Base-by-base conservation (phyloP, 2,888 invertebrate species). In the Masnerella sp. region DNA sequence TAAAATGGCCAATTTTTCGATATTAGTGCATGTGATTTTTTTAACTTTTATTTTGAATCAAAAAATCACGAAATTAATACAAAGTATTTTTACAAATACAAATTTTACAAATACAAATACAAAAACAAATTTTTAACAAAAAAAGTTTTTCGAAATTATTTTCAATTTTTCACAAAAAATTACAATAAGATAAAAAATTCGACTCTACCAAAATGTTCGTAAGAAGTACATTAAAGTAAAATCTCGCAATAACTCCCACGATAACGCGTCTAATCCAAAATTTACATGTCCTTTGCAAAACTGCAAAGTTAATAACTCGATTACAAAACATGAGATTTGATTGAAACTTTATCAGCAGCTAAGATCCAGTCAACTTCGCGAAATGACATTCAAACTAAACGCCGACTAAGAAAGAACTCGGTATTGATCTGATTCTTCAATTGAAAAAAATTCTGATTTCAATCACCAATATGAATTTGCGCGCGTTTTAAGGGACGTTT, bases 11-110 rank as follows among this genome's bases (percentile, higher is more conserved):
- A n/a, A n/a, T 8, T 68, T 68, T 58, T 32, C 28, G 28, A 22
- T 9, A 49, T 56, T 38, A 40, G 34, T 25, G 17, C 45, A 45
- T 59, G 28, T 8, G 11, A 8, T 22, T n/a, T 7, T 34, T 51
- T 36, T 22, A 14, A 18, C 15, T 40, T 25, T 7, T n/a, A n/a
- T n/a, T n/a, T n/a, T n/a, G n/a, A n/a, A n/a, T n/a, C n/a, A n/a
- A n/a, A n/a, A n/a, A n/a, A n/a, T n/a, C n/a, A n/a, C n/a, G n/a
- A n/a, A n/a, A n/a, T n/a, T n/a, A n/a, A n/a, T n/a, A n/a, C n/a
- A n/a, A n/a, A n/a, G n/a, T n/a, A n/a, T n/a, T n/a, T n/a, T n/a
- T n/a, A n/a, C n/a, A n/a, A n/a, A n/a, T n/a, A n/a, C n/a, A n/a
- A n/a, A n/a, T n/a, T n/a, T n/a, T n/a, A n/a, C n/a, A n/a, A n/a